phyloP scores from a whole-genome alignment of 1,140 invertebrate species.

The Helicoverpa zea region DNA sequence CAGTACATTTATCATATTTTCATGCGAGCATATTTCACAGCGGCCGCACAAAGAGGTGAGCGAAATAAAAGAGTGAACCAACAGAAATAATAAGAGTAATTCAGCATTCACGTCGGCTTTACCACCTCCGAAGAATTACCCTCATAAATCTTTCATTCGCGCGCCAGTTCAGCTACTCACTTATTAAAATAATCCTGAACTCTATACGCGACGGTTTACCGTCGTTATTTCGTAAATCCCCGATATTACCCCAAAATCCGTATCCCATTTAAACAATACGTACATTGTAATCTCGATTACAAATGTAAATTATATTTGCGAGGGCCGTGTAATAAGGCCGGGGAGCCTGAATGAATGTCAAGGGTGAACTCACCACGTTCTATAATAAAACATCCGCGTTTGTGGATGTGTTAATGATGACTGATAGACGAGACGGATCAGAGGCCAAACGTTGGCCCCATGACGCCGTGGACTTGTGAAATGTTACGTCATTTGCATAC shows the following conservation, averaged over 20 bases:
- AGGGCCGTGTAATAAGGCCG: conserved; percentile 43
- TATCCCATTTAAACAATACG: conserved; percentile 43
- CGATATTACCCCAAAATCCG: conserved; percentile 45
- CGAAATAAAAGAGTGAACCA: conserved; percentile 43
- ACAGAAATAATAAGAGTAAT: conserved; percentile 48
- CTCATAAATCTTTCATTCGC: conserved; percentile 63
- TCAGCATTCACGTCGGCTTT: conserved; percentile 41
- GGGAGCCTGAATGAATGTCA: conserved; percentile 53
- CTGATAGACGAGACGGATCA: conserved; percentile 36
- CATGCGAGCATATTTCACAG: conserved; percentile 29
- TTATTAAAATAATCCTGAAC: conserved; percentile 43
- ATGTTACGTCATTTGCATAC: conserved; percentile 40
- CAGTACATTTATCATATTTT: conserved; percentile 38
- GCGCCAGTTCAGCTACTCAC: conserved; percentile 37
- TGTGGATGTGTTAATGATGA: conserved; percentile 44
- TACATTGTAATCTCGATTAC: conserved; percentile 44
- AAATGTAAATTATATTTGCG: conserved; percentile 52
- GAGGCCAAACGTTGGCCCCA: conserved; percentile 9
- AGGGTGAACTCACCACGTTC: conserved; percentile 48
- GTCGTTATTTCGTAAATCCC: conserved; percentile 46
- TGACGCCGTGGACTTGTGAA: conserved; percentile 2
- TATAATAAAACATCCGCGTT: conserved; percentile 38
- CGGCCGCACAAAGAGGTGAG: conserved; percentile 35
- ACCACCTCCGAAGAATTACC: conserved; percentile 47
- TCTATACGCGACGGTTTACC: conserved; percentile 44